A percentile compares a stretch with the other conserved stretches of the same genome.
Conservation (phyloP, 35 echinoderm and acorn worm genomes). For the Antedon bifida region DNA sequence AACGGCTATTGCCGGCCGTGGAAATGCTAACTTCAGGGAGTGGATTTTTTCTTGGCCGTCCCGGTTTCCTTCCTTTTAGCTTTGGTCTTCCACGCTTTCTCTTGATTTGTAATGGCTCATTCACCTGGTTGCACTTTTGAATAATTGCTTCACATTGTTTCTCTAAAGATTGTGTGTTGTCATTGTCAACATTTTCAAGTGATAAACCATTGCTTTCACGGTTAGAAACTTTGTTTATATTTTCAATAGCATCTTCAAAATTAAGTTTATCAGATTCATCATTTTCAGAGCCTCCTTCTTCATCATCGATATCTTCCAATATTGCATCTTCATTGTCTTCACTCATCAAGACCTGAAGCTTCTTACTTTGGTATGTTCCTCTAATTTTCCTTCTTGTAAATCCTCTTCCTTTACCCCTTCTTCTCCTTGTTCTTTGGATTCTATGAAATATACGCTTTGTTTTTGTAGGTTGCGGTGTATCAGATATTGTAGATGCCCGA, state of each 20-base stretch:
- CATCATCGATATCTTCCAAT: not conserved
- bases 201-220: not conserved
- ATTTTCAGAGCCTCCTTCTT: not conserved
- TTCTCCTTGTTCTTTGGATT: slow-evolving; percentile 15
- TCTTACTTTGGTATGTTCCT: slow-evolving; percentile 13
- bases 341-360: not conserved
- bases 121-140: not conserved
- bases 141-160: not conserved
- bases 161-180: not conserved
- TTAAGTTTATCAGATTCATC: not conserved
- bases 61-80: not conserved
- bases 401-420: slow-evolving; percentile 6
- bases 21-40: not conserved
- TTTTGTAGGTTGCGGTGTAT: not conserved
- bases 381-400: slow-evolving; percentile 9
- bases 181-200: not conserved
- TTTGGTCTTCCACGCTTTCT: not conserved
- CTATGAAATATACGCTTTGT: not conserved
- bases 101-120: not conserved
- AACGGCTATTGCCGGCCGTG: too few relatives aligned
- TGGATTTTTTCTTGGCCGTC: not conserved
- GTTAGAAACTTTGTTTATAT: too few relatives aligned
- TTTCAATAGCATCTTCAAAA: not conserved
- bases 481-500: not conserved
- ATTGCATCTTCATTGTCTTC: not conserved